Conservation (phyloP, 2,797 vertebrate species). For the Sciurus vulgaris region DNA sequence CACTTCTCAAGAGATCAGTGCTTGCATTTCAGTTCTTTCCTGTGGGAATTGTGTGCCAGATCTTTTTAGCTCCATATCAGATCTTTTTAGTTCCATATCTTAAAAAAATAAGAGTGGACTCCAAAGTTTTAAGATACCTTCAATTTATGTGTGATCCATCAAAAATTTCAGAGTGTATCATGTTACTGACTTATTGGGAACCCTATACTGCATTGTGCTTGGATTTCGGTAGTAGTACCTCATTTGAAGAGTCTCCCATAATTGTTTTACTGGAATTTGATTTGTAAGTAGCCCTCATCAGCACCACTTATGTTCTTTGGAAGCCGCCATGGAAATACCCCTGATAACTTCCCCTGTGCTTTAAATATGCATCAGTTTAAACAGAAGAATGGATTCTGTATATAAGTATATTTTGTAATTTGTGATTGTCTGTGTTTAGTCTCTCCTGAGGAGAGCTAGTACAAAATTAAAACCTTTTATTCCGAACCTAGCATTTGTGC, state of each 20-base stretch:
- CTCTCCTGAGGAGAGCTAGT: constrained; percentile 52
- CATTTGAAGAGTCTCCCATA: not conserved
- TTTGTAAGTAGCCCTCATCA: not conserved
- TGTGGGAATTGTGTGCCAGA: not conserved
- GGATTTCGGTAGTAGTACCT: not conserved
- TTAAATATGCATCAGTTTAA: constrained; percentile 39
- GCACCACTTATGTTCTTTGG: not conserved
- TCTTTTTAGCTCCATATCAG: not conserved
- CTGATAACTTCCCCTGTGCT: not conserved
- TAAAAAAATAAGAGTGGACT: not conserved
- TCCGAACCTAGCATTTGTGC: constrained; percentile 50
- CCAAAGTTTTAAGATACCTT: not conserved
- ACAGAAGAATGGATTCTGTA: constrained; percentile 9
- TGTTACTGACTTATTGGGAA: not conserved
- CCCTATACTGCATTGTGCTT: not conserved
- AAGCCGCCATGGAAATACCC: not conserved
- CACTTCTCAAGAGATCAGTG: not conserved
- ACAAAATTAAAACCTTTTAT: constrained; percentile 62
- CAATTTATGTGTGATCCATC: not conserved
- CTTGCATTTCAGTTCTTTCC: not conserved
- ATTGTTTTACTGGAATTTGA: constrained; percentile 6
- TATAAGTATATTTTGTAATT: constrained; percentile 18
- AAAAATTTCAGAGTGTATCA: not conserved
- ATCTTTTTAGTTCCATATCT: not conserved
- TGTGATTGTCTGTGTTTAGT: constrained; percentile 68